phyloP scores from a whole-genome alignment of 53 echinoderm and acorn worm genomes.

The Echinometra lucunter region DNA sequence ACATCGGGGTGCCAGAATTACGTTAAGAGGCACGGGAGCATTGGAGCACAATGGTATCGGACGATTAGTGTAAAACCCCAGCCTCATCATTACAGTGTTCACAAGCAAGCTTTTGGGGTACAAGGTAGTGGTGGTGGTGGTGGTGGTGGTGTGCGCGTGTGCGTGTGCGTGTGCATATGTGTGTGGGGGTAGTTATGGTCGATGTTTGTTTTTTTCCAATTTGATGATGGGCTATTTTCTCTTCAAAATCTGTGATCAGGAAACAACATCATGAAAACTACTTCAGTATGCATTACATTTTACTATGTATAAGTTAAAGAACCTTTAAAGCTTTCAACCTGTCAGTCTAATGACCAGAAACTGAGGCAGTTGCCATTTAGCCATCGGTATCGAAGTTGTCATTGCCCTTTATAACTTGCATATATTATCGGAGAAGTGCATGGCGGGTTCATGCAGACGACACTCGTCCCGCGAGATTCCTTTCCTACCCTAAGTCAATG shows the following conservation, averaged over 20 bases:
- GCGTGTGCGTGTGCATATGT: too few species aligned
- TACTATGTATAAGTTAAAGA: neutral
- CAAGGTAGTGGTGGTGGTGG: too few species aligned
- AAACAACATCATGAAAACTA: too few species aligned
- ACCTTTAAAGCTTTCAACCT: neutral
- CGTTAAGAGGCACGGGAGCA: neutral
- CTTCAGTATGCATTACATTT: too few species aligned
- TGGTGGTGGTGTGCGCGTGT: too few species aligned
- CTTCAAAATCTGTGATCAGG: too few species aligned
- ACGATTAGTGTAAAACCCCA: neutral
- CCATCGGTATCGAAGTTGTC: neutral
- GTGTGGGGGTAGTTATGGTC: too few species aligned
- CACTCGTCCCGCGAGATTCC: slow-evolving; percentile 44
- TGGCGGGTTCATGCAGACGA: slow-evolving; percentile 39
- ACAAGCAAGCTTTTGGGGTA: too few species aligned
- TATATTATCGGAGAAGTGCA: slow-evolving; percentile 32
- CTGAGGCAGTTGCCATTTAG: too few species aligned
- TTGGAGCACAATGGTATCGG: neutral
- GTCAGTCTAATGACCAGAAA: too few species aligned
- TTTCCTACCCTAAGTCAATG: slow-evolving; percentile 34
- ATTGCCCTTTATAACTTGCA: slow-evolving; percentile 2
- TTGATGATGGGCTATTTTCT: too few species aligned
- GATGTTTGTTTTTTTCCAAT: too few species aligned
- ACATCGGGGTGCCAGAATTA: neutral
- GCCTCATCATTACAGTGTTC: neutral